phyloP scores from a whole-genome alignment of 1,140 invertebrate genomes.

The Zaprionus tsacasi region DNA sequence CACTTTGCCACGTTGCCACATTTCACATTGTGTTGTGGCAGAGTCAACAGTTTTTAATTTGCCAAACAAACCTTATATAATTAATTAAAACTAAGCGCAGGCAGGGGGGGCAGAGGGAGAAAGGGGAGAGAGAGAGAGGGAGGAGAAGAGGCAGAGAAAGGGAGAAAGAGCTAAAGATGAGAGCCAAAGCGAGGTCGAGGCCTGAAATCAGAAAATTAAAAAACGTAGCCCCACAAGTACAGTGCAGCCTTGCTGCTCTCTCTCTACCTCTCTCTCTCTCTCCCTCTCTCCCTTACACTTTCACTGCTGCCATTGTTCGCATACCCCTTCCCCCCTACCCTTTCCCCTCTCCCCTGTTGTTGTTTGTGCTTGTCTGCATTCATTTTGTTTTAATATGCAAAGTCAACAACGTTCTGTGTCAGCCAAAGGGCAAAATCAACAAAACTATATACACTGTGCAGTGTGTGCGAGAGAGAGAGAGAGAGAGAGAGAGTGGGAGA shows the following conservation, averaged over 20 bases:
- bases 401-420: slow-evolving; percentile 77
- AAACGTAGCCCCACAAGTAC: slow-evolving; percentile 73
- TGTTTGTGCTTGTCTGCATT: slow-evolving; percentile 59
- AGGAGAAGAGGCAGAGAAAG: background rate
- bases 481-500: background rate
- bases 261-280: background rate
- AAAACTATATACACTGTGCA: slow-evolving; percentile 48
- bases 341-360: slow-evolving; percentile 5
- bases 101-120: background rate
- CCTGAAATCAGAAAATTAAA: slow-evolving; percentile 59
- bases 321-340: background rate
- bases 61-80: slow-evolving; percentile 73
- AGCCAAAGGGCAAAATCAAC: slow-evolving; percentile 78
- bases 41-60: slow-evolving; percentile 77
- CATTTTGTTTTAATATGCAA: slow-evolving; percentile 81
- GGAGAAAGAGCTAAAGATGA: background rate
- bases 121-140: background rate
- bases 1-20: slow-evolving; percentile 36
- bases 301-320: slow-evolving; percentile 20
- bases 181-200: background rate
- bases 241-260: slow-evolving; percentile 17
- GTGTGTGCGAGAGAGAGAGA: slow-evolving; percentile 7
- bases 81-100: slow-evolving; percentile 72
- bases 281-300: slow-evolving; percentile 8
- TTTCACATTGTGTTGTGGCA: slow-evolving; percentile 49